Conservation (phyloP, 2,797 vertebrate species). For the Myotis myotis region DNA sequence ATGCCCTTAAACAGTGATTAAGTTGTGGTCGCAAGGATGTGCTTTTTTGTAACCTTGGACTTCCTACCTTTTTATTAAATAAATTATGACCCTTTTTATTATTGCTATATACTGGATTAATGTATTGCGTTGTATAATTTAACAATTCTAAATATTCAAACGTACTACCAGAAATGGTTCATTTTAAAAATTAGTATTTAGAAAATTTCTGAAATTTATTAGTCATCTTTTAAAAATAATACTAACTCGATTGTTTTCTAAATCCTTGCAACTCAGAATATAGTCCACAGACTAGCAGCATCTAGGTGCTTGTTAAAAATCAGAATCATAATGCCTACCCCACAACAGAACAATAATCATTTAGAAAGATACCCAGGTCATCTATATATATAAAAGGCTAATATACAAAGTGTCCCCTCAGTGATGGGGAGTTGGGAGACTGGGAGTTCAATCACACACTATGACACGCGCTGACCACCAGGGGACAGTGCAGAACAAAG, state of each 20-base stretch:
- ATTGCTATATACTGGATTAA: neutral
- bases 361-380: neutral
- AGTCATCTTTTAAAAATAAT: constrained; percentile 6
- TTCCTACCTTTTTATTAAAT: neutral
- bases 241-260: neutral
- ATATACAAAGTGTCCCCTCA: no score
- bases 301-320: neutral
- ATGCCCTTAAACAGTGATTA: neutral
- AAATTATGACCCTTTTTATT: constrained; percentile 17
- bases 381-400: neutral
- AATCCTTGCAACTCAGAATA: neutral
- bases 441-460: no score
- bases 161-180: neutral
- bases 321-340: neutral
- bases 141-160: neutral
- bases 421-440: no score
- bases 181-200: constrained; percentile 22
- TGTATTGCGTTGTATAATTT: neutral
- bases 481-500: no score
- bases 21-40: neutral
- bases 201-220: neutral
- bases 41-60: neutral
- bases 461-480: no score
- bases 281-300: neutral
- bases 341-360: neutral